Conservation (phyloP, 1,140 invertebrate genomes). For the Drosophila carrolli region DNA sequence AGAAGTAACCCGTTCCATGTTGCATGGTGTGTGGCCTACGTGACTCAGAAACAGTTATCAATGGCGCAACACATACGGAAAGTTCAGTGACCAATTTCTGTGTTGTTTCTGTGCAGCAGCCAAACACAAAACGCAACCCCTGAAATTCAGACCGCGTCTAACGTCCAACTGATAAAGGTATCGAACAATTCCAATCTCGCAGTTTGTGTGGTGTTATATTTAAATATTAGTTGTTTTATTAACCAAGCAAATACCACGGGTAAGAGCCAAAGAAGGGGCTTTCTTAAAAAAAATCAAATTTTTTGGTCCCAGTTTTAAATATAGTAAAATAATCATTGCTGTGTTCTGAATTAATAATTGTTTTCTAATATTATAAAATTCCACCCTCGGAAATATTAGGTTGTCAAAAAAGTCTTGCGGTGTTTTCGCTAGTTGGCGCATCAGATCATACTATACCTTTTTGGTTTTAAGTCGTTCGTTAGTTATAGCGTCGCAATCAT, state of each 20-base stretch:
- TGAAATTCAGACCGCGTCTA: slow-evolving; percentile 28
- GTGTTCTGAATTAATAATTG: no score
- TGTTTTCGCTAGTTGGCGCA: no score
- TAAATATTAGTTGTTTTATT: slow-evolving; percentile 7
- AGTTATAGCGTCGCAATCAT: no score
- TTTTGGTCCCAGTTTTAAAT: not conserved
- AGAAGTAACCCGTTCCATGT: slow-evolving; percentile 36
- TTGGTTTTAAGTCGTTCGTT: no score
- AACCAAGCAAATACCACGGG: slow-evolving; percentile 19
- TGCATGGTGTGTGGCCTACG: slow-evolving; percentile 78
- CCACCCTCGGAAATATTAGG: no score
- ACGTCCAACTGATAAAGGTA: slow-evolving; percentile 40
- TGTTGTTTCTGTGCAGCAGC: slow-evolving; percentile 50
- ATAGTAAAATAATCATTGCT: no score
- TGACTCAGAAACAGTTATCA: slow-evolving; percentile 82
- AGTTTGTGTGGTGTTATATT: not conserved
- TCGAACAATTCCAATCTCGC: slow-evolving; percentile 6
- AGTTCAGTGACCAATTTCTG: slow-evolving; percentile 75
- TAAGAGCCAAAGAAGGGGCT: slow-evolving; percentile 8
- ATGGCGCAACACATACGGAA: slow-evolving; percentile 73
- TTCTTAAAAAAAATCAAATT: not conserved
- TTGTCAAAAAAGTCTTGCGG: no score
- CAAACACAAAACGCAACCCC: slow-evolving; percentile 39
- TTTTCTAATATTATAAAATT: no score
- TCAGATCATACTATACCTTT: no score